phyloP scores from a whole-genome alignment of 1,140 invertebrate species.

The Macrobrachium nipponense region DNA sequence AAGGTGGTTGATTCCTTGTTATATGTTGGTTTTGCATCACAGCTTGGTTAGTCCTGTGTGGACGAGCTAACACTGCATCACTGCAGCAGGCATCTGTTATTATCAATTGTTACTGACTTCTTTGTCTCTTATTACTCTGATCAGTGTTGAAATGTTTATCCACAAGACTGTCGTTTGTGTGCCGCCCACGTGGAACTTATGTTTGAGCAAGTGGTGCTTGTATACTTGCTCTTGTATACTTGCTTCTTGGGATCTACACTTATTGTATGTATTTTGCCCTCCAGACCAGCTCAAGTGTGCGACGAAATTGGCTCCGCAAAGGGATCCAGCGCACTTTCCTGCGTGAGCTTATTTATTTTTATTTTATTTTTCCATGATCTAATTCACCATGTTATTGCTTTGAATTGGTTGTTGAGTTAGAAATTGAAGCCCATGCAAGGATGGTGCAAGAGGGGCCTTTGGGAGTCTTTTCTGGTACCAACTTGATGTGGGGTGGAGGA shows the following conservation, averaged over 20 bases:
- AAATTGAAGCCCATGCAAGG: no score
- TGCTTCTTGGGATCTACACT: slow-evolving; percentile 60
- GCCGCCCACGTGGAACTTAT: slow-evolving; percentile 60
- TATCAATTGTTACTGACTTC: slow-evolving; percentile 57
- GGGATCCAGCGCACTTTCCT: no score
- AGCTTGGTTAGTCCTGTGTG: slow-evolving; percentile 60
- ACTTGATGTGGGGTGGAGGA: slow-evolving; percentile 49
- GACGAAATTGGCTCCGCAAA: slow-evolving; percentile 12
- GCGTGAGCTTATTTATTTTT: not conserved
- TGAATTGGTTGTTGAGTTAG: not conserved
- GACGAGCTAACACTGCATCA: slow-evolving; percentile 61
- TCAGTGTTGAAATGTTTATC: slow-evolving; percentile 61
- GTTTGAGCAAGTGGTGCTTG: slow-evolving; percentile 61
- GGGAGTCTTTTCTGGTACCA: slow-evolving; percentile 23
- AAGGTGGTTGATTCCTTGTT: slow-evolving; percentile 37
- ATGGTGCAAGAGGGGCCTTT: not conserved
- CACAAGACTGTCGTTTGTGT: slow-evolving; percentile 61
- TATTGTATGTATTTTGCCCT: slow-evolving; percentile 56
- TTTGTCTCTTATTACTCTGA: slow-evolving; percentile 55
- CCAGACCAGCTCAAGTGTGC: slow-evolving; percentile 53
- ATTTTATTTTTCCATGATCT: not conserved
- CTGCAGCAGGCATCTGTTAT: slow-evolving; percentile 60
- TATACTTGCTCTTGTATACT: slow-evolving; percentile 59
- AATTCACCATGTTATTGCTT: slow-evolving; percentile 1
- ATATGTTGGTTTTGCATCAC: slow-evolving; percentile 59